Evolutionary conservation across 2,797 vertebrate genomes (phyloP), one percentile per base, ranked within the genome.

Genomic region (Eremophila alpestris): DNA sequence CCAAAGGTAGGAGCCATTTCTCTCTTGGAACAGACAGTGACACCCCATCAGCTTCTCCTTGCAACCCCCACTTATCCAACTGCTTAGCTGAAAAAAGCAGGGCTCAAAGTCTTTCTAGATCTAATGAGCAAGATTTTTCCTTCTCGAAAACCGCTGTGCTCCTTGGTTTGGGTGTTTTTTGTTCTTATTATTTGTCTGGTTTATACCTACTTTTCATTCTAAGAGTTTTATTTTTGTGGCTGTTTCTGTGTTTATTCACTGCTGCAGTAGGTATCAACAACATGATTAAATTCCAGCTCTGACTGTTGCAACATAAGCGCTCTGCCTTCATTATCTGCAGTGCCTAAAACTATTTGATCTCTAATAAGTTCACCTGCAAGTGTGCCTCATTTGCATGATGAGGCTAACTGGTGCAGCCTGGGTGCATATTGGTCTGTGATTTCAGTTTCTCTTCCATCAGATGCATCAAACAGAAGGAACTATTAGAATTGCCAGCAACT

Each of bases 281-380:
- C 93, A 80, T 90, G 91, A 95, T 97, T 97, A 94, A 97, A 97
- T 96, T 94, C 83, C 75, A 95, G 77, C 80, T 94, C 80, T 90
- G 90, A 89, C 94, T 94, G 80, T 96, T 94, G 89, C 87, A 93
- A 92, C 95, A 83, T 77, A 90, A 92, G 77, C 22, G 29, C 49
- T 95, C 95, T 96, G 85, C 87, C 90, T 96, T 96, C 95, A 93
- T 97, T 97, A 97, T 95, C 83, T 6, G 0, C 2, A 1, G 83
- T 97, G 95, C 95, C 96, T 96, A 95, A 96, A 97, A 96, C 93
- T 93, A 95, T 96, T 96, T 96, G 95, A 96, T 96, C 79, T 94
- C 96, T 96, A 96, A 93, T 94, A 96, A 93, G 95, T 96, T 97
- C 11, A 88, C 89, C 95, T 96, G 93, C 95, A 94, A 96, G 87